phyloP scores from a whole-genome alignment of 1,140 invertebrate species.

The Microplitis demolitor region DNA sequence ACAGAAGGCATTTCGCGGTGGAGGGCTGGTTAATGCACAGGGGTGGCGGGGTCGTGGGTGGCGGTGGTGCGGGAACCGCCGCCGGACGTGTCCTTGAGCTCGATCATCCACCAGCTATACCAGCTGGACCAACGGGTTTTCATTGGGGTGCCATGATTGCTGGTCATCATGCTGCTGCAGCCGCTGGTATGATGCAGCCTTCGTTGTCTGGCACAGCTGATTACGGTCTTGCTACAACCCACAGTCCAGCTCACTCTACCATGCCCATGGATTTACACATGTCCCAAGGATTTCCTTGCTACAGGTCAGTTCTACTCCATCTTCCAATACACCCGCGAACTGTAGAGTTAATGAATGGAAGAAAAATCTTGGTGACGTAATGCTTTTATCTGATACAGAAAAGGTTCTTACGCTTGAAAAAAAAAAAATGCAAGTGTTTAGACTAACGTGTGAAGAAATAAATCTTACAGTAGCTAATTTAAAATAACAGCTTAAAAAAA shows the following conservation, averaged over 20 bases:
- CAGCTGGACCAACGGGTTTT: slow-evolving; percentile 49
- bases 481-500: slow-evolving; percentile 9
- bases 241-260: slow-evolving; percentile 55
- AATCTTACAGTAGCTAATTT: slow-evolving; percentile 3
- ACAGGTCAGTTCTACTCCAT: slow-evolving; percentile 66
- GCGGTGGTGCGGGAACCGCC: slow-evolving; percentile 46
- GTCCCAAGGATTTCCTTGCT: slow-evolving; percentile 85
- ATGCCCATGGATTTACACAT: slow-evolving; percentile 87
- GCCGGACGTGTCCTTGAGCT: slow-evolving; percentile 61
- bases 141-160: slow-evolving; percentile 59
- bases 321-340: background rate
- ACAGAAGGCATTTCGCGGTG: slow-evolving; percentile 42
- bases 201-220: slow-evolving; percentile 53
- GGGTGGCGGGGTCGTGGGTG: slow-evolving; percentile 54
- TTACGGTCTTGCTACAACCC: slow-evolving; percentile 62
- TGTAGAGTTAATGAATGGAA: background rate
- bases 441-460: background rate
- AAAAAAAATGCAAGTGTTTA: background rate
- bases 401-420: no score
- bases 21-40: slow-evolving; percentile 64
- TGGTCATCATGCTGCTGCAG: slow-evolving; percentile 61
- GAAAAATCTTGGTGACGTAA: no score
- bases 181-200: slow-evolving; percentile 67
- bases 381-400: no score
- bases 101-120: slow-evolving; percentile 60